These are phyloP conservation scores for Metridium senile DNA, from an alignment of 92 coral and sea anemone genomes.

Conservation along the genomic window DNA sequence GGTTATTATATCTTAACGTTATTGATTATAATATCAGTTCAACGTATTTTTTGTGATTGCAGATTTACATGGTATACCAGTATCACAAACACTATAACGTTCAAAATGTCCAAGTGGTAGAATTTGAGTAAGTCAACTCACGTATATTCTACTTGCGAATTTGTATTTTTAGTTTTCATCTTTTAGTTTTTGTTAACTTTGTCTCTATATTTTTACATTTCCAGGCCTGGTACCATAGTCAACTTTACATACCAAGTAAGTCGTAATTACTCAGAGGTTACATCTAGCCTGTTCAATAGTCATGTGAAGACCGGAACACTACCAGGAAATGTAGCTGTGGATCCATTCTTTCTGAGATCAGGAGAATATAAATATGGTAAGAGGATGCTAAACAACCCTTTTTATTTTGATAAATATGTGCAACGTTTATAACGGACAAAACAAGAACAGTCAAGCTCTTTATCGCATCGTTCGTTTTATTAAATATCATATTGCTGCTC, in stretches of 20 bases:
- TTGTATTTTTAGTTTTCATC: no score
- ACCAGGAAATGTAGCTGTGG: background rate
- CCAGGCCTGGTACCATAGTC: background rate
- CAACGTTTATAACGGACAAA: no score
- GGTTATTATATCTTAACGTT: no score
- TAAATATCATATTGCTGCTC: no score
- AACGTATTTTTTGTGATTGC: background rate
- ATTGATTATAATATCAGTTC: no score
- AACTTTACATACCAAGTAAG: background rate
- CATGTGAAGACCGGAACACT: background rate
- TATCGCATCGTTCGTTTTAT: no score
- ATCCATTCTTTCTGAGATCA: background rate
- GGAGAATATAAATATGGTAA: background rate
- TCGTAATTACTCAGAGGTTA: background rate
- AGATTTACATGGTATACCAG: slow-evolving; percentile 8
- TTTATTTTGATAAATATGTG: background rate
- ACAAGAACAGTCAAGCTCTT: no score
- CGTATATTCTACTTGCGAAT: no score
- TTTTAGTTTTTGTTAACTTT: no score
- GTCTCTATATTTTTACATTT: slow-evolving; percentile 1
- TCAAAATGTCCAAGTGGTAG: background rate
- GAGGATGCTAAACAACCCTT: background rate
- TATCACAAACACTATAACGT: background rate
- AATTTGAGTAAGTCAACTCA: slow-evolving; percentile 14
- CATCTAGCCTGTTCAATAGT: background rate